phyloP scores from a whole-genome alignment of 2,888 invertebrate species.

The Chirona hameri region DNA sequence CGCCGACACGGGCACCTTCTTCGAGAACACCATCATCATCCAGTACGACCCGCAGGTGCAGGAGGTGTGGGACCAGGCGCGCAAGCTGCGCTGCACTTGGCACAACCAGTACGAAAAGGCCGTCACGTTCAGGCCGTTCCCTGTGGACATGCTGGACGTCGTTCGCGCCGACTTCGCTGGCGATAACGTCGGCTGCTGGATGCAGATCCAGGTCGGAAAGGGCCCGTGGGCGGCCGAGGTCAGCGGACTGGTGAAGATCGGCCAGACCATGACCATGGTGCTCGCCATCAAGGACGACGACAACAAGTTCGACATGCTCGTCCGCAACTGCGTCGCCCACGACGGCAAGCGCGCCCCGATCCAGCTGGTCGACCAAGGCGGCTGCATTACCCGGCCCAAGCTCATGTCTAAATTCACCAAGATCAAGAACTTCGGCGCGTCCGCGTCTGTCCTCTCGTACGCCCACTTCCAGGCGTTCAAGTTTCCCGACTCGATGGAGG shows the following conservation, averaged over 20 bases:
- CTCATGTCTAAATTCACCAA: slow-evolving; percentile 91
- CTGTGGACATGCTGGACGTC: slow-evolving; percentile 91
- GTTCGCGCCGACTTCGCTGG: slow-evolving; percentile 93
- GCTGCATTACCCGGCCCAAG: slow-evolving; percentile 87
- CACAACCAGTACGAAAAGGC: slow-evolving; percentile 94
- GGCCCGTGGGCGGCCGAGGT: slow-evolving; percentile 97
- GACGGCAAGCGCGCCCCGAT: slow-evolving; percentile 91
- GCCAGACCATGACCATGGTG: slow-evolving; percentile 96
- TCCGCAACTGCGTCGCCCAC: slow-evolving; percentile 89
- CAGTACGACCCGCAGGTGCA: slow-evolving; percentile 92
- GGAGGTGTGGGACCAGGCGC: slow-evolving; percentile 92
- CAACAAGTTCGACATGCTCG: slow-evolving; percentile 93
- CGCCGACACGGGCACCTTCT: slow-evolving; percentile 82
- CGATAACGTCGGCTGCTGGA: slow-evolving; percentile 94
- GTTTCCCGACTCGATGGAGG: slow-evolving; percentile 94
- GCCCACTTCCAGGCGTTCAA: slow-evolving; percentile 73
- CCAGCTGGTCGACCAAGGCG: slow-evolving; percentile 85
- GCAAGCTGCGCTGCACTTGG: slow-evolving; percentile 89
- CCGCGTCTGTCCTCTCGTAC: slow-evolving; percentile 84
- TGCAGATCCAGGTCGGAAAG: slow-evolving; percentile 95
- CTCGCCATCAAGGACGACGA: slow-evolving; percentile 92
- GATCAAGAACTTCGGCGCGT: slow-evolving; percentile 91
- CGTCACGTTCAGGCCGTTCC: slow-evolving; percentile 89
- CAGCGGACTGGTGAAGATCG: slow-evolving; percentile 91
- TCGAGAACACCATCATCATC: slow-evolving; percentile 88